Conservation (phyloP, 2,797 vertebrate species). For the Tachyglossus aculeatus region DNA sequence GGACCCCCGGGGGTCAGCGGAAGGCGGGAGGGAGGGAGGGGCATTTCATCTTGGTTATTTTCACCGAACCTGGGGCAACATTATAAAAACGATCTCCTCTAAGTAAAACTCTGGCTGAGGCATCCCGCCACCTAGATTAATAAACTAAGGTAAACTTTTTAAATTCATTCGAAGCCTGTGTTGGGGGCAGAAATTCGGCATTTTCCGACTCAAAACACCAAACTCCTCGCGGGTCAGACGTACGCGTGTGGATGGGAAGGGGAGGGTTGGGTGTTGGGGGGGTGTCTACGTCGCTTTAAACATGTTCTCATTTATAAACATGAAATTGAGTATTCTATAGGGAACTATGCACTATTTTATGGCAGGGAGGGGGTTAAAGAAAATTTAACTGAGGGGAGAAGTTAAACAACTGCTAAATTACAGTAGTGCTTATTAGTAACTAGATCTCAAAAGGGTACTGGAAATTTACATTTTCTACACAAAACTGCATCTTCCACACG, state of each 20-base stretch:
- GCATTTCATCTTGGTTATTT: constrained; percentile 67
- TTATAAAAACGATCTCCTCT: constrained; percentile 70
- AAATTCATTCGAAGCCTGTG: constrained; percentile 48
- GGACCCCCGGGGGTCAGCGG: constrained; percentile 39
- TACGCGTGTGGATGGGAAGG: constrained; percentile 62
- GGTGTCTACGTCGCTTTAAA: constrained; percentile 78
- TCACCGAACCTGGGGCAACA: too few relatives aligned
- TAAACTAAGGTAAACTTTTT: constrained; percentile 59
- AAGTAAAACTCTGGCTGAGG: constrained; percentile 69
- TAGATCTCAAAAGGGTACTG: constrained; percentile 99
- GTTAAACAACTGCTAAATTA: constrained; percentile 95
- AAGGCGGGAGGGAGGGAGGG: constrained; percentile 22
- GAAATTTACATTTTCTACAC: constrained; percentile 99
- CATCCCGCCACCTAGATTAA: constrained; percentile 60
- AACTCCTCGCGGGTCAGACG: constrained; percentile 63
- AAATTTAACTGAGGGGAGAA: constrained; percentile 88
- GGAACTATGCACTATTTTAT: constrained; percentile 82
- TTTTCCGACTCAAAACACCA: constrained; percentile 43
- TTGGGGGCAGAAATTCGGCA: constrained; percentile 50
- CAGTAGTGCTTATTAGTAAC: constrained; percentile 99
- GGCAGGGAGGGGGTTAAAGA: constrained; percentile 82
- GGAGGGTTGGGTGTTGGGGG: constrained; percentile 76
- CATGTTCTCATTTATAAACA: constrained; percentile 82
- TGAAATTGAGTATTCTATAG: constrained; percentile 80
- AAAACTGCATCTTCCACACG: constrained; percentile 99